Evolutionary conservation across 2,113 vertebrate species (phyloP).

Genomic region (Caranx melampygus): DNA sequence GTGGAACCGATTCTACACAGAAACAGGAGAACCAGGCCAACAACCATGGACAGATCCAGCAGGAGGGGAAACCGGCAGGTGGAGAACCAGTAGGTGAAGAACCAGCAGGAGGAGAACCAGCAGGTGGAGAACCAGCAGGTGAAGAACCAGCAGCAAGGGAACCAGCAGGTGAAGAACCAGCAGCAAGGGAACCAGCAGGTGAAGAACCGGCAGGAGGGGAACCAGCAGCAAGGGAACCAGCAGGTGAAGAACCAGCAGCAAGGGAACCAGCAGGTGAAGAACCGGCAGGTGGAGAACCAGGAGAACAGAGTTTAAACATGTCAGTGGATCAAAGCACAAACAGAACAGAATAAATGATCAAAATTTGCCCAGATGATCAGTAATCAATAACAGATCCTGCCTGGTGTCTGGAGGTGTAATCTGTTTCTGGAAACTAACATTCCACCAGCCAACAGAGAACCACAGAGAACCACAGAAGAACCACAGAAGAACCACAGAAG

Average conservation of each 20-base stretch:
- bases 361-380: slow-evolving; percentile 1
- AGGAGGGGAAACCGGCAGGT: background rate
- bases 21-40: slow-evolving; percentile 26
- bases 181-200: background rate
- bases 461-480: background rate
- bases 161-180: background rate
- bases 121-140: background rate
- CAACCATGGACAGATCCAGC: too few species aligned
- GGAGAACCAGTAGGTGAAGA: background rate
- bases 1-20: slow-evolving; percentile 89
- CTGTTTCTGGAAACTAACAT: background rate
- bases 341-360: background rate
- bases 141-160: background rate
- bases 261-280: too few species aligned
- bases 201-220: background rate
- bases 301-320: slow-evolving; percentile 7
- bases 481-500: background rate
- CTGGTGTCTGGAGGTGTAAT: slow-evolving; percentile 13
- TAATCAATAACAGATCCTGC: background rate
- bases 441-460: background rate
- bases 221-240: background rate
- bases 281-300: too few species aligned
- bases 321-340: background rate
- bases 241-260: too few species aligned
- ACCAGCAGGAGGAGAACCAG: background rate